Evolutionary conservation across 2,113 vertebrate species (phyloP), one percentile per base, ranked within the genome.

Genomic region (Podocnemis expansa): DNA sequence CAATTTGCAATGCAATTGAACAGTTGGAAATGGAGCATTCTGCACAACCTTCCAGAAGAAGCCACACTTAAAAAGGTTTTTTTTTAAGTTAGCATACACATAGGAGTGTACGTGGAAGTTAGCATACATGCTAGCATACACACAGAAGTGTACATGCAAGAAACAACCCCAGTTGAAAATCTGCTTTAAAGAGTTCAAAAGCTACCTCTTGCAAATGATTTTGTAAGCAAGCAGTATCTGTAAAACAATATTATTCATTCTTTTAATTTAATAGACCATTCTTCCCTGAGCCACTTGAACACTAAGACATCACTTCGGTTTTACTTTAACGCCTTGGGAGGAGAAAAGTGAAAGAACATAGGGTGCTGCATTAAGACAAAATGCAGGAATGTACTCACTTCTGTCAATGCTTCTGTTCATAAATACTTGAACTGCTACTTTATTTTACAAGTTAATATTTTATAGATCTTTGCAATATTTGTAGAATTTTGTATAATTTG

Each of bases 401-500:
- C 6, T 67, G 81, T 82, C 90, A 87, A 80, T 67, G 90, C 93
- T 94, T 92, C 93, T 96, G 73, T 89, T 92, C 84, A 92, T 94
- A 95, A 94, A 96, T 67, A 94, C 92, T 90, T 95, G 89, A 87
- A 89, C 93, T 90, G 93, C 80, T 89, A 95, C 81, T 94, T 85
- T 94, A 41, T 93, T 95, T 96, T 91, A 67, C 94, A 89, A 96
- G 90, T 91, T 93, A 96, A 85, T 78, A 93, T 94, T 93, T 97
- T 91, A 95, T 82, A 54, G 87, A 90, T 47, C 63, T 92, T 88
- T 94, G 90, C 88, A 60, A 82, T 88, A 92, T 84, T 43, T 90
- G 95, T 80, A 90, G 75, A 94, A 60, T 88, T 97, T 85, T 90
- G 97, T 93, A 91, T 76, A 85, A 96, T 96, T 97, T 97, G 86